Evolutionary conservation across 2,113 vertebrate genomes (phyloP), one percentile per base, ranked within the genome.

Genomic region (Pseudopipra pipra): DNA sequence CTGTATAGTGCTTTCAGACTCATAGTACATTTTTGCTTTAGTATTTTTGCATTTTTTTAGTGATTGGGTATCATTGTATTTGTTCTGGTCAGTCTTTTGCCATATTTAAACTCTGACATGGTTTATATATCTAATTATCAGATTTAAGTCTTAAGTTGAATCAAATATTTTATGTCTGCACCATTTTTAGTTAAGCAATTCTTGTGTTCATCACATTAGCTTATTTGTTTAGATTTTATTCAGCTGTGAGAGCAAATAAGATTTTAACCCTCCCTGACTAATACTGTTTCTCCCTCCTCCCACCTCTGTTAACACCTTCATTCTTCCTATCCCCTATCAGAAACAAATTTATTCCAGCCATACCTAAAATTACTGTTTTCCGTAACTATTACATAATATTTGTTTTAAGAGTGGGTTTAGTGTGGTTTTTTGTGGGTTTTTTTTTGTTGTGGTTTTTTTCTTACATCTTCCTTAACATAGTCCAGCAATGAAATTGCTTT

Each of bases 21-120:
- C 8, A 11, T 13, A 24, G 1, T 2, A 63, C 7, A 2, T 11
- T 51, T 92, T 91, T 77, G 2, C 5, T 71, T 72, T 41, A 2
- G 0, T 41, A 24, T 33, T 54, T 33, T 61, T 22, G 2, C 8
- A 0, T 0, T 39, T 43, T 35, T 75, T 84, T 70, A n/a, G 18
- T 2, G 5, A 12, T 8, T 75, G 21, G 5, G 2, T 73, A 33
- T 52, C 1, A 7, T 8, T 47, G 11, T 15, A 51, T 79, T 87
- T 76, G 3, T 62, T 62, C 8, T 71, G 15, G 23, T 67, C 33
- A 55, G 15, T 51, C 19, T 78, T 85, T 58, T 62, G 27, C 3
- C 1, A 1, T 78, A 33, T 80, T 78, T 76, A 65, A 79, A 68
- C 12, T 68, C 56, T 58, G 18, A 37, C 4, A 14, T 3, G 1